Evolutionary conservation across 2,113 vertebrate species (phyloP).

Genomic region (Lamprologus ornatipinnis): DNA sequence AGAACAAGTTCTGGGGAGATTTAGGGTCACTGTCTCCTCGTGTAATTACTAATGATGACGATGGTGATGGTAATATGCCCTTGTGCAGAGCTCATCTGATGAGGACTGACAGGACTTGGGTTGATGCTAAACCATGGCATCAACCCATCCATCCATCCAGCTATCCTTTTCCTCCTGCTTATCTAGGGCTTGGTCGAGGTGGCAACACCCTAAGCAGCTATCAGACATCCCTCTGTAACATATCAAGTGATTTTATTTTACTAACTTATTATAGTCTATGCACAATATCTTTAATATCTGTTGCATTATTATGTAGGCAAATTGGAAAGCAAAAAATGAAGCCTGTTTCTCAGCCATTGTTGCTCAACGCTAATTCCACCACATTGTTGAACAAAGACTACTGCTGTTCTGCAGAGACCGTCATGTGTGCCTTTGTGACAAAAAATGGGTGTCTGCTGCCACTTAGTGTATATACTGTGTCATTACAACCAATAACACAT

Average conservation of each 20-base stretch:
- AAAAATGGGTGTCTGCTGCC: slow-evolving; percentile 14
- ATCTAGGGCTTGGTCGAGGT: not conserved
- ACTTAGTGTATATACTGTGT: not conserved
- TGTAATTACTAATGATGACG: not conserved
- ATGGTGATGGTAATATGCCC: not conserved
- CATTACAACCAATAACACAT: not conserved
- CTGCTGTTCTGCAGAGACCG: not conserved
- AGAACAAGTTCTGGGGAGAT: not conserved
- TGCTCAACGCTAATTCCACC: not conserved
- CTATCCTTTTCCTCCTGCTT: not conserved
- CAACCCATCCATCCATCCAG: not conserved
- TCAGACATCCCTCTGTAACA: not conserved
- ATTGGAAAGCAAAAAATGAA: not conserved
- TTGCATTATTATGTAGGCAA: not conserved
- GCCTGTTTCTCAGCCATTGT: not conserved
- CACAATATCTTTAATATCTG: not conserved
- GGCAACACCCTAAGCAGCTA: not conserved
- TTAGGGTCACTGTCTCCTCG: not conserved
- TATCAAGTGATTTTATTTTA: not conserved
- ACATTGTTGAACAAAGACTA: not conserved
- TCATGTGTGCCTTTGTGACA: not conserved
- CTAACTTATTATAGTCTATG: not conserved
- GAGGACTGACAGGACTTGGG: not conserved
- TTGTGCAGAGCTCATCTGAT: not conserved
- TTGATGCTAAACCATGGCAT: not conserved